Percentiles rank a stretch among this genome's conserved stretches.
Evolutionary conservation across 2,113 vertebrate species (phyloP).

Genomic region (Elachura formosa): DNA sequence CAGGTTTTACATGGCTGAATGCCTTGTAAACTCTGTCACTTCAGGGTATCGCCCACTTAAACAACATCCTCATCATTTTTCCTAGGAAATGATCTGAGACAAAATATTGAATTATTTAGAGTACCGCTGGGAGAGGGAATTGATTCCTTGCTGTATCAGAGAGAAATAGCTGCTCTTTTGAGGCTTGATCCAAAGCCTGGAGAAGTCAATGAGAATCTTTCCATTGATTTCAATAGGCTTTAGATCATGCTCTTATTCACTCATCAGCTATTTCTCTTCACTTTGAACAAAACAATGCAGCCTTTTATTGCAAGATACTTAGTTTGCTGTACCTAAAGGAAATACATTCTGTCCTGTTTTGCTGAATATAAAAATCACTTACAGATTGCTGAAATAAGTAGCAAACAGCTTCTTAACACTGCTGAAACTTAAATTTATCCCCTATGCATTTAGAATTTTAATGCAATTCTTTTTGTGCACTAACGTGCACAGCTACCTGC

Average conservation of each 20-base stretch:
- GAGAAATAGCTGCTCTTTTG: constrained; percentile 59
- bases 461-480: too few species aligned
- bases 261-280: constrained; percentile 29
- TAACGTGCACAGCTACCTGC: neutral
- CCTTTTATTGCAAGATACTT: neutral
- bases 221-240: constrained; percentile 46
- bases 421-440: neutral
- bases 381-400: neutral
- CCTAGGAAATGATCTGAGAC: constrained; percentile 61
- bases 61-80: constrained; percentile 61
- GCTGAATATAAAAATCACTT: neutral
- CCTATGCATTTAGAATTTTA: neutral
- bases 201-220: constrained; percentile 52
- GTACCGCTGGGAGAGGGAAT: constrained; percentile 48
- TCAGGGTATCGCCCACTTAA: constrained; percentile 33
- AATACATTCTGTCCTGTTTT: neutral
- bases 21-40: constrained; percentile 43
- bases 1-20: neutral
- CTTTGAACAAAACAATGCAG: constrained; percentile 28
- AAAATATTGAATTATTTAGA: constrained; percentile 67
- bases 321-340: neutral
- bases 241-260: constrained; percentile 25
- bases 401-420: neutral
- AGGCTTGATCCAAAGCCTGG: constrained; percentile 52
- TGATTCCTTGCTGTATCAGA: constrained; percentile 59